Evolutionary conservation across 1,140 invertebrate genomes (phyloP).

Genomic region (Myzus persicae): DNA sequence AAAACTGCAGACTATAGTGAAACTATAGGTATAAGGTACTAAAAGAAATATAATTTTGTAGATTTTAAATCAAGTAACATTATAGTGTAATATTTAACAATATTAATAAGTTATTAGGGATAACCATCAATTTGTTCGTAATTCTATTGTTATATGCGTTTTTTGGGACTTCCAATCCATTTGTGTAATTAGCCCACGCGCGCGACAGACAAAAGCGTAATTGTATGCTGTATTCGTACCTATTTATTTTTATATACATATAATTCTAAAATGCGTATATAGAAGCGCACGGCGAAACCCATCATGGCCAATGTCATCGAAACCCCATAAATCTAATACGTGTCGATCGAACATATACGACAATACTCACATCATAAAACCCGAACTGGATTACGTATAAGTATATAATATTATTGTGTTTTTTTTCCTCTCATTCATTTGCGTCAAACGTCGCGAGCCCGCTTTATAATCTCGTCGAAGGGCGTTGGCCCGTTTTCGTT

Average conservation of each 20-base stretch:
- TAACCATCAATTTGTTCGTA: background rate
- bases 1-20: too few species aligned
- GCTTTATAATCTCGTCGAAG: constrained; percentile 18
- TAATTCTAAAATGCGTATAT: background rate
- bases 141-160: background rate
- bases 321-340: constrained; percentile 41
- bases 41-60: too few species aligned
- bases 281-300: constrained; percentile 8
- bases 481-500: constrained; percentile 23
- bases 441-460: background rate
- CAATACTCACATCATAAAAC: background rate
- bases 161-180: background rate
- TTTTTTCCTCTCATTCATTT: background rate
- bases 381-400: background rate
- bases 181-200: background rate
- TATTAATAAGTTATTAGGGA: background rate
- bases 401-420: background rate
- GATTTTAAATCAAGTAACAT: too few species aligned
- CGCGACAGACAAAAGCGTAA: background rate
- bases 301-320: constrained; percentile 46
- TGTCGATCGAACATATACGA: background rate
- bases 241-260: background rate
- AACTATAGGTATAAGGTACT: too few species aligned
- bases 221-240: background rate
- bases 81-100: background rate